Base-by-base conservation (phyloP, 2,797 vertebrate species). In the Falco peregrinus region DNA sequence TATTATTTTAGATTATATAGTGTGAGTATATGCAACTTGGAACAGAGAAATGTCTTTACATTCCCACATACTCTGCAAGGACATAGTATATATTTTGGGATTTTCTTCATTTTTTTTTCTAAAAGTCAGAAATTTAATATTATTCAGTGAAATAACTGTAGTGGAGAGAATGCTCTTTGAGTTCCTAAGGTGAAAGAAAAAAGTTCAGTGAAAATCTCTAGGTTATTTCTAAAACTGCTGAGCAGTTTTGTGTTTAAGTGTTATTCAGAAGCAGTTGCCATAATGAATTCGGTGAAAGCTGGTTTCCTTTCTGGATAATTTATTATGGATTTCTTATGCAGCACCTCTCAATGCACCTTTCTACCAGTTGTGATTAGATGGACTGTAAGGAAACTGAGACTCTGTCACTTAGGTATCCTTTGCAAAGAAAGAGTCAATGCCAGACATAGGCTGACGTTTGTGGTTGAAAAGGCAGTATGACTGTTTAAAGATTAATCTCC, bases 401-500 rank as follows among this genome's bases (percentile, higher is more conserved):
- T 24, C 9, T 64, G 9, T 41, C 47, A 43, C 50, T 29, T 39
- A 37, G 26, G 29, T 61, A 73, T 68, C 50, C 21, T 51, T 43
- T 67, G 17, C 3, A 29, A 88, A 41, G 57, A 65, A 84, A 83
- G 53, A n/a, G 33, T 74, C 43, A 45, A 17, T 8, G 17, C 43
- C 43, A 45, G 43, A 45, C 43, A 45, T 45, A 16, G 43, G 43
- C 43, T 45, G 43, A 45, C 69, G 43, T 71, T 73, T 91, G 59
- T 51, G 43, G 54, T 59, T 80, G 80, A 73, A 88, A 81, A 94
- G 47, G 31, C 45, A 78, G 47, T 61, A 68, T 45, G 65, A 81
- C 56, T 71, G 53, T 91, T 93, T 86, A 85, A 88, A 89, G 78
- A 93, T 82, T 87, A 64, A 78, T 90, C n/a, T 96, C 83, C 43